phyloP scores from a whole-genome alignment of 2,113 vertebrate genomes.

The Guaruba guarouba region DNA sequence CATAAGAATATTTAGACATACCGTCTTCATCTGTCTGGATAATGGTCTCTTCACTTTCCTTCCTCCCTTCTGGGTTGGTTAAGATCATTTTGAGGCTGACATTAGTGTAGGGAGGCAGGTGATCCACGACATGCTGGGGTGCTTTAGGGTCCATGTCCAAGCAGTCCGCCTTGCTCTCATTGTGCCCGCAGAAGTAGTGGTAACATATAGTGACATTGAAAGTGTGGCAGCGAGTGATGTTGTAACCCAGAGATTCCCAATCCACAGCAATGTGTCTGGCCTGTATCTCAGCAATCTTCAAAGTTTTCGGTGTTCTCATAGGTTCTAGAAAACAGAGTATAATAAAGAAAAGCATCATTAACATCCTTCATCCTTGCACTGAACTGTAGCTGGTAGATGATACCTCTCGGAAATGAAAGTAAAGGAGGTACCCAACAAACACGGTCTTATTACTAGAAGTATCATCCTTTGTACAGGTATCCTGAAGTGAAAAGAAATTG shows the following conservation, averaged over 20 bases:
- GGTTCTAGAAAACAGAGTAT: constrained; percentile 80
- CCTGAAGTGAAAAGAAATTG: neutral
- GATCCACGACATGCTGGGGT: constrained; percentile 90
- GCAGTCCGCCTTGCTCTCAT: constrained; percentile 90
- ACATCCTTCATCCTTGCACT: neutral
- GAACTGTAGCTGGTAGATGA: neutral
- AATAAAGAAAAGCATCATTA: neutral
- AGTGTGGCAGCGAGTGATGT: constrained; percentile 97
- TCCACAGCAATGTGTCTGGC: constrained; percentile 93
- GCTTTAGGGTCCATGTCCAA: constrained; percentile 99
- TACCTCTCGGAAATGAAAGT: neutral
- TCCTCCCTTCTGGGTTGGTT: constrained; percentile 96
- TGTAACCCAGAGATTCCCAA: constrained; percentile 98
- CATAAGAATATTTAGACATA: constrained; percentile 48
- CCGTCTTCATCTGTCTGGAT: constrained; percentile 98
- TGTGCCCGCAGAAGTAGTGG: constrained; percentile 89
- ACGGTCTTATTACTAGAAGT: neutral
- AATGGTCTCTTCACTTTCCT: constrained; percentile 95
- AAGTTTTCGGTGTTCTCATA: constrained; percentile 93
- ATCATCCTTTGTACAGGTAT: neutral
- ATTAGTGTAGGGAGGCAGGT: constrained; percentile 93
- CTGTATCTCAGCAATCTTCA: constrained; percentile 95
- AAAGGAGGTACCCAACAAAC: neutral
- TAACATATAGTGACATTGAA: constrained; percentile 99
- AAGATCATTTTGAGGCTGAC: constrained; percentile 98